Conservation (phyloP, 2,113 vertebrate genomes). For the Cariama cristata region DNA sequence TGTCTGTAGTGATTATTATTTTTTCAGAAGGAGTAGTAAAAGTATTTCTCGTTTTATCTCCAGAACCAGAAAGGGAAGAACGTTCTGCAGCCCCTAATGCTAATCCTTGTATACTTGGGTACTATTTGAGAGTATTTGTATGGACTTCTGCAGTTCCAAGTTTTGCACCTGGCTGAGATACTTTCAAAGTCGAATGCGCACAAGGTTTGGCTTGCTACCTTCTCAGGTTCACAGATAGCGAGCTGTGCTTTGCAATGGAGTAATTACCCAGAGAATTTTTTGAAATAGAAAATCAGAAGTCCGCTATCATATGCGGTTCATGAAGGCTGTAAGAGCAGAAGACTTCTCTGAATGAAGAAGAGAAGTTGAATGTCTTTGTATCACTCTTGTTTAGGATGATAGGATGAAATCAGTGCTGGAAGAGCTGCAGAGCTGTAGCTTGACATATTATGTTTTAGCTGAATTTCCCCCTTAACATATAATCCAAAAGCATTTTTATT, state of each 20-base stretch:
- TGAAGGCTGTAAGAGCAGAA: neutral
- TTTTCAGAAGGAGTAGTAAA: neutral
- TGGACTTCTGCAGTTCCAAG: neutral
- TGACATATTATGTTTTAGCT: neutral
- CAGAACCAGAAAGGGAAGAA: neutral
- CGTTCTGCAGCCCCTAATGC: neutral
- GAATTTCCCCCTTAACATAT: neutral
- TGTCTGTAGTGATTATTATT: neutral
- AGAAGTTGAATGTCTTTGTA: neutral
- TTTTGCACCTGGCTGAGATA: neutral
- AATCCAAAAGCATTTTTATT: neutral
- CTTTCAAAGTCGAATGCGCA: neutral
- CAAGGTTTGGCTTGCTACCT: neutral
- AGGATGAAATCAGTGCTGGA: neutral
- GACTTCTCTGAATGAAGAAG: neutral
- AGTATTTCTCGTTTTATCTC: neutral
- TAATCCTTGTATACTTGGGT: neutral
- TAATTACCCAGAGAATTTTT: neutral
- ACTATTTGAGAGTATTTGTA: neutral
- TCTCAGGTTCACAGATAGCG: neutral
- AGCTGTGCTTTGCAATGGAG: neutral
- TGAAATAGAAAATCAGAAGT: neutral
- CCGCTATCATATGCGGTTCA: neutral
- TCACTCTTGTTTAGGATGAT: neutral
- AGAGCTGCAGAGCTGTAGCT: neutral